Conservation (phyloP, 2,113 vertebrate species). For the Mormoops blainvillei region DNA sequence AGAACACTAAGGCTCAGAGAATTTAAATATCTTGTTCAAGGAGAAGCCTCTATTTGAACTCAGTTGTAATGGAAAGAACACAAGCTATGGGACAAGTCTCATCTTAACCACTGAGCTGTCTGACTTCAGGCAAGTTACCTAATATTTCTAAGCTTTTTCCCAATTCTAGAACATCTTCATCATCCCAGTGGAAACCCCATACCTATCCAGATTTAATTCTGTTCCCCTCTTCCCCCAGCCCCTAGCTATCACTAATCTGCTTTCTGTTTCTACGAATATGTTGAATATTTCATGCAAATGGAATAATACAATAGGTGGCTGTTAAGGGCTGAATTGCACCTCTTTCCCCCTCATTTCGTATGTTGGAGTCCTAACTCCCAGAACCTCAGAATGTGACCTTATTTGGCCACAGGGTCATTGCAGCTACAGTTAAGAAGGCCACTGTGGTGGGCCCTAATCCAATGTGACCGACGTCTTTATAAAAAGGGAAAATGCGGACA, state of each 20-base stretch:
- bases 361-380: neutral
- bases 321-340: neutral
- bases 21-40: neutral
- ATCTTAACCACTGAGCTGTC: neutral
- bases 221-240: too few species aligned
- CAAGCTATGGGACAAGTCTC: neutral
- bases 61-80: neutral
- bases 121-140: neutral
- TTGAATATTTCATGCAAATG: rapidly evolving
- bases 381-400: neutral
- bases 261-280: neutral
- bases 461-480: too few species aligned
- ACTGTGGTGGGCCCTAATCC: neutral
- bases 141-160: neutral
- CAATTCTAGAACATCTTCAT: neutral
- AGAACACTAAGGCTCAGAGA: neutral
- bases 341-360: neutral
- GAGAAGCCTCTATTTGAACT: neutral
- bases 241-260: too few species aligned
- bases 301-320: neutral
- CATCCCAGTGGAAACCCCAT: neutral
- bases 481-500: neutral
- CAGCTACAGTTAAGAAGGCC: neutral
- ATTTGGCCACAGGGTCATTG: neutral
- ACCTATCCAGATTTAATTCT: neutral